These are phyloP conservation scores for Caenorhabditis brenneri DNA, from an alignment of 1,140 invertebrate species.

Conservation along the genomic window DNA sequence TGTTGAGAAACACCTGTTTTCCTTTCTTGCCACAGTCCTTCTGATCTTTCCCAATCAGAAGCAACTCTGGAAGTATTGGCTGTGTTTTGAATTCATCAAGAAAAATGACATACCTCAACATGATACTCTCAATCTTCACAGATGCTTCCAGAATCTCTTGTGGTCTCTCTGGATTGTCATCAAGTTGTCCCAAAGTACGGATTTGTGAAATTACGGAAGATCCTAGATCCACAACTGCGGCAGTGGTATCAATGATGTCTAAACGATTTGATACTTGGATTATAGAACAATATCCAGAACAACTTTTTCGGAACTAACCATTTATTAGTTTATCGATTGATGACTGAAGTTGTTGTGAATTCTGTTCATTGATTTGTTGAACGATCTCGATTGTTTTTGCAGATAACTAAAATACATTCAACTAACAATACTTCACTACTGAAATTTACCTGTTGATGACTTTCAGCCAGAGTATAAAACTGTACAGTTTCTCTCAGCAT, in stretches of 20 bases:
- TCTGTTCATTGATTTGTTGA: neutral
- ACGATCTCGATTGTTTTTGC: conserved; percentile 32
- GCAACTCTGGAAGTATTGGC: conserved; percentile 73
- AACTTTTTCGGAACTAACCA: no score
- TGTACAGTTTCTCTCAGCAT: conserved; percentile 78
- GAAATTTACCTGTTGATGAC: conserved; percentile 49
- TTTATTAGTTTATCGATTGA: conserved; percentile 41
- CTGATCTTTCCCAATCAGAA: conserved; percentile 77
- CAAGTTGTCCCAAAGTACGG: conserved; percentile 61
- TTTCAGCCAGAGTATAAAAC: conserved; percentile 69
- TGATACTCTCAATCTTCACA: conserved; percentile 64
- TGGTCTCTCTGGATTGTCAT: conserved; percentile 64
- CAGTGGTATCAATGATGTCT: conserved; percentile 62
- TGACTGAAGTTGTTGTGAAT: conserved; percentile 12
- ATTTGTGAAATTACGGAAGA: conserved; percentile 65
- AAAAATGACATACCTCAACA: conserved; percentile 59
- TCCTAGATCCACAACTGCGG: conserved; percentile 62
- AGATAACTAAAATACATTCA: neutral
- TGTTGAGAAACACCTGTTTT: conserved; percentile 59
- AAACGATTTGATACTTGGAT: neutral
- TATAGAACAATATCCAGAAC: neutral
- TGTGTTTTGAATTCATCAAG: neutral
- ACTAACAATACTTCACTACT: neutral
- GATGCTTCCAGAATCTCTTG: conserved; percentile 62
- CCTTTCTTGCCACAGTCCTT: conserved; percentile 73